Evolutionary conservation across 2,888 invertebrate genomes (phyloP).

Genomic region (Callinectes sapidus): DNA sequence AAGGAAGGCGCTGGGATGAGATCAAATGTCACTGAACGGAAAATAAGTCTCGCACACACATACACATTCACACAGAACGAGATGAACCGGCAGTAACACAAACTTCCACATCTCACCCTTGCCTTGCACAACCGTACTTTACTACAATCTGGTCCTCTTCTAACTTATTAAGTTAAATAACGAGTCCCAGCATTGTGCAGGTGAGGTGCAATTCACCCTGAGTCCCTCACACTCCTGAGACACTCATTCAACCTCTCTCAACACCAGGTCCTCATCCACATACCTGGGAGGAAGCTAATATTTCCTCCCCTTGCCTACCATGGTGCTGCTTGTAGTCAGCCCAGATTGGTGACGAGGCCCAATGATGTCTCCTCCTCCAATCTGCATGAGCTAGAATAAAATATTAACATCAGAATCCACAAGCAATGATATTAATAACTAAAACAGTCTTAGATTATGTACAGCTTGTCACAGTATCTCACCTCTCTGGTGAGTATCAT

Average conservation of each 20-base stretch:
- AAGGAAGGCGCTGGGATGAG: slow-evolving; percentile 21
- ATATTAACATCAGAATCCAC: too few relatives aligned
- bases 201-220: not conserved
- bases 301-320: not conserved
- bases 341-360: not conserved
- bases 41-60: not conserved
- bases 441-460: too few relatives aligned
- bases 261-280: not conserved
- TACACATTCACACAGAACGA: not conserved
- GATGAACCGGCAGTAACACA: not conserved
- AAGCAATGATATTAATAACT: too few relatives aligned
- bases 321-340: not conserved
- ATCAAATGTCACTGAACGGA: not conserved
- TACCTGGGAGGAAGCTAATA: not conserved
- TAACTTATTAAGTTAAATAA: not conserved
- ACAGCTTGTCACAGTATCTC: not conserved
- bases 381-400: not conserved
- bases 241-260: not conserved
- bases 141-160: not conserved
- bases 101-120: not conserved
- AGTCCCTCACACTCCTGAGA: not conserved
- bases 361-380: not conserved
- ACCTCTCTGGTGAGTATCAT: not conserved
- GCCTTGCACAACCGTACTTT: not conserved
- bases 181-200: not conserved